Conservation (phyloP, 2,888 invertebrate genomes). For the Pediacus dermestoides region DNA sequence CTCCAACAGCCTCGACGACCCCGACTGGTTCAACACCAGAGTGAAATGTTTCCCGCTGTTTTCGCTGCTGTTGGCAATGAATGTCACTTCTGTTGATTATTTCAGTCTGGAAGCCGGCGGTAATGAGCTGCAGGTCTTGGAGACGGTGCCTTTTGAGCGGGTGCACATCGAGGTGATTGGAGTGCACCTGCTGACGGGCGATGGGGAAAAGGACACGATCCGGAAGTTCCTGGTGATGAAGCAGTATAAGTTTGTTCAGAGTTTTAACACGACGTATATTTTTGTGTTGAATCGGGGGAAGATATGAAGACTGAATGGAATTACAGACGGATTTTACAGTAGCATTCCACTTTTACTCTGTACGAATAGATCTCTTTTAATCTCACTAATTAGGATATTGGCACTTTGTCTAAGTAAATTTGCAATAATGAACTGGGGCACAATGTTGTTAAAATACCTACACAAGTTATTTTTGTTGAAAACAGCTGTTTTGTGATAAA, state of each 20-base stretch:
- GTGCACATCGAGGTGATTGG: conserved; percentile 50
- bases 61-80: conserved; percentile 74
- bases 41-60: conserved; percentile 83
- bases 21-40: conserved; percentile 63
- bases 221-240: conserved; percentile 45
- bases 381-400: too few relatives aligned
- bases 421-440: too few relatives aligned
- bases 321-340: conserved; percentile 17
- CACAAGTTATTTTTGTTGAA: too few relatives aligned
- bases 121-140: conserved; percentile 55
- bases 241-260: conserved; percentile 44
- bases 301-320: conserved; percentile 25
- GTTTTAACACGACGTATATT: conserved; percentile 44
- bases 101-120: conserved; percentile 63
- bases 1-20: conserved; percentile 55
- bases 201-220: conserved; percentile 43
- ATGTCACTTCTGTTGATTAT: conserved; percentile 65
- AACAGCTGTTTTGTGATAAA: too few relatives aligned
- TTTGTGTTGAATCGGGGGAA: conserved; percentile 38
- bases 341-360: conserved; percentile 16
- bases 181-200: conserved; percentile 43
- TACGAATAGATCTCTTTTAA: too few relatives aligned
- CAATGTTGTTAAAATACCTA: too few relatives aligned
- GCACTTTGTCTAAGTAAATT: too few relatives aligned
- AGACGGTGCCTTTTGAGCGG: conserved; percentile 57